Percentiles rank a stretch among this genome's conserved stretches.
These are phyloP conservation scores for Onthophagus sagittarius DNA, from an alignment of 2,888 invertebrate genomes.

Conservation along the genomic window DNA sequence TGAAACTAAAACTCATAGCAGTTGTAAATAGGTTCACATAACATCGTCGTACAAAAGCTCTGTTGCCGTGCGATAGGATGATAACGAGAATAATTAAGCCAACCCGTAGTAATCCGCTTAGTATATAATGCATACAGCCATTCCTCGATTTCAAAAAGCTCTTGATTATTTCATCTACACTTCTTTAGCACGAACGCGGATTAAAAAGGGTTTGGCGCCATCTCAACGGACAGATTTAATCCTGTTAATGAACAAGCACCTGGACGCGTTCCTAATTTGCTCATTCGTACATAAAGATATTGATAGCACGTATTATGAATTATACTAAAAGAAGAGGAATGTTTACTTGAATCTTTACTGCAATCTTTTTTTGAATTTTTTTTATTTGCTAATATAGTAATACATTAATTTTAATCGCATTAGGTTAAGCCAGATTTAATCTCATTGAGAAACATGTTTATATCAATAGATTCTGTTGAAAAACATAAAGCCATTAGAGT, in stretches of 20 bases:
- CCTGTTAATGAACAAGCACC: constrained; percentile 9
- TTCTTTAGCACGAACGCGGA: not conserved
- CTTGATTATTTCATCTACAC: not conserved
- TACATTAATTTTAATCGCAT: no score
- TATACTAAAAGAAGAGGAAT: no score
- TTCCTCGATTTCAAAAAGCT: not conserved
- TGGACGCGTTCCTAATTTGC: not conserved
- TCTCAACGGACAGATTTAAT: not conserved
- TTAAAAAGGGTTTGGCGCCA: not conserved
- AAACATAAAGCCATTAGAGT: not conserved
- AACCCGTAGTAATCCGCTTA: not conserved
- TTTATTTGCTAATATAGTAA: no score
- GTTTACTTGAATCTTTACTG: no score
- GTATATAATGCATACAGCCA: not conserved
- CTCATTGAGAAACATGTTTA: not conserved
- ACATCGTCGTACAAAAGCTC: not conserved
- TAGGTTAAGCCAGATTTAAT: no score
- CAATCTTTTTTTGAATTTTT: no score
- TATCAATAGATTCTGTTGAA: not conserved
- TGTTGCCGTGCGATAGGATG: not conserved
- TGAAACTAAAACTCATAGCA: not conserved
- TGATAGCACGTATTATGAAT: not conserved
- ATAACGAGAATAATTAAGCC: not conserved
- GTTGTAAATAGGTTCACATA: not conserved
- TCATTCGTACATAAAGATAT: not conserved